Conservation (phyloP, 2,113 vertebrate genomes). For the Aleadryas rufinucha region DNA sequence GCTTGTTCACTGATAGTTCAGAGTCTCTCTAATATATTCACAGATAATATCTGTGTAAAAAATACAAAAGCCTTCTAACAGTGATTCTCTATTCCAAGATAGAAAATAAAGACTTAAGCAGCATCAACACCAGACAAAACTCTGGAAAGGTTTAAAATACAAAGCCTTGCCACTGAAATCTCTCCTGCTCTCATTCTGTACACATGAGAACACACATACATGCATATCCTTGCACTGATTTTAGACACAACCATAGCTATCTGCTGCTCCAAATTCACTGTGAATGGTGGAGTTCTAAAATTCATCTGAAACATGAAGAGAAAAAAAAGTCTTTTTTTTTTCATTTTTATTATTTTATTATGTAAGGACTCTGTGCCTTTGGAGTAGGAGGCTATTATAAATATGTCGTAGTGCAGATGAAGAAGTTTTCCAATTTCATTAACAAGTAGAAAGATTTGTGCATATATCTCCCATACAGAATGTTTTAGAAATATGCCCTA, state of each 20-base stretch:
- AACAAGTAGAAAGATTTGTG: slow-evolving; percentile 33
- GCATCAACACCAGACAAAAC: not conserved
- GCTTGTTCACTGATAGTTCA: not conserved
- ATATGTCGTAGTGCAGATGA: not conserved
- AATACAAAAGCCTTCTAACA: not conserved
- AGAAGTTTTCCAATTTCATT: slow-evolving; percentile 34
- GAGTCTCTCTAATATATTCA: not conserved
- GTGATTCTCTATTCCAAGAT: not conserved
- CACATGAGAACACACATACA: not conserved
- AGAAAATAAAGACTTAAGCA: not conserved
- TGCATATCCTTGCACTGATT: not conserved
- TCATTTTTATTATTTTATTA: not conserved
- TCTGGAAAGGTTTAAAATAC: not conserved
- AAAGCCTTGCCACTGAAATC: not conserved
- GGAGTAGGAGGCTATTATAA: not conserved
- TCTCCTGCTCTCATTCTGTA: not conserved
- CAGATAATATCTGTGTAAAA: not conserved
- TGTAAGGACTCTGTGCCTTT: not conserved
- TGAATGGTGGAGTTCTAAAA: not conserved
- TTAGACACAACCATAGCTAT: not conserved
- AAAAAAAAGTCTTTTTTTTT: not conserved
- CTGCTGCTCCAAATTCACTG: not conserved
- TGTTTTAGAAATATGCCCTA: slow-evolving; percentile 28
- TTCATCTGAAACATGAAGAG: not conserved
- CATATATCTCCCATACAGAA: not conserved